Evolutionary conservation across 2,888 invertebrate genomes (phyloP), one percentile per base, ranked within the genome.

Genomic region (Drosophila gaucha): DNA sequence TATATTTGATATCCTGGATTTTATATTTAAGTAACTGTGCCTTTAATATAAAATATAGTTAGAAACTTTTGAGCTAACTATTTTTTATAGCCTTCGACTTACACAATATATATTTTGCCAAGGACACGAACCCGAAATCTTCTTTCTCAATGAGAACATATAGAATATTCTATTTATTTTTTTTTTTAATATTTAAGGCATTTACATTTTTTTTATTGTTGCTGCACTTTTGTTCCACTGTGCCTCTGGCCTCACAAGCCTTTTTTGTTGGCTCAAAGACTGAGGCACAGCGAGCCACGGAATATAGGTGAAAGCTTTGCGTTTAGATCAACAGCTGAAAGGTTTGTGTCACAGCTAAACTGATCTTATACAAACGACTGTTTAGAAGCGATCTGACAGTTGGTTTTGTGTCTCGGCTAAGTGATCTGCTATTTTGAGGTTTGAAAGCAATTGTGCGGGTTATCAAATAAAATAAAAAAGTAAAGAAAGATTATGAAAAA

Each of bases 271-370:
- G 54, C 60, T 74, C 24, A 54, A 46, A 41, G 10, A 24, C 31
- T 12, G 3, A 20, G 47, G 14, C 22, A 39, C 6, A 26, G 43
- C 20, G 14, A 28, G 9, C 8, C 8, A 39, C 18, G 8, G 56
- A 57, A 72, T 66, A 16, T 74, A 39, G 62, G 62, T 65, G 60
- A 71, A 79, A 79, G 80, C 80, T 79, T 71, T 38, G 16, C 16
- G 6, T 2, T 12, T 28, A 22, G 43, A 18, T 36, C 30, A 12
- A 18, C 3, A 18, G 16, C 8, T 28, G 24, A 4, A 6, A 5
- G 36, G 54, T 55, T 14, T 3, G 50, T 41, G 57, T 43, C 16
- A n/a, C 10, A 1, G 57, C 54, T 73, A 47, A 57, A 22, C 4
- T 12, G 73, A 67, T 67, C 73, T 26, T 16, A 63, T 14, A 33